phyloP scores from a whole-genome alignment of 2,797 vertebrate genomes.

The Microctenopoma steveboyesi region DNA sequence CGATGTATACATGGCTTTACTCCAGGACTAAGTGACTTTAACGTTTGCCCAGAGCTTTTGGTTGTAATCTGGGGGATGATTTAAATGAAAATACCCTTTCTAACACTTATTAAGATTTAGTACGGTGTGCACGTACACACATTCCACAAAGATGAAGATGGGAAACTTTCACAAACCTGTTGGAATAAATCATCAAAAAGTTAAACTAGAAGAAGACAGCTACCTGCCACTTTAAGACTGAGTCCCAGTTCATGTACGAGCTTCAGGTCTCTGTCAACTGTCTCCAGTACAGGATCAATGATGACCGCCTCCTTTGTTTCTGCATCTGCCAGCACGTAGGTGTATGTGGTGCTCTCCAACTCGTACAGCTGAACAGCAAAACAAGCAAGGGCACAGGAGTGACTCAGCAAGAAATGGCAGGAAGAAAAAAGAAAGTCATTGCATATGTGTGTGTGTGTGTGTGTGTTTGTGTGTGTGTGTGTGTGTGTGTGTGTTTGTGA shows the following conservation, averaged over 20 bases:
- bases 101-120: too few relatives aligned
- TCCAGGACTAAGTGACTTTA: background rate
- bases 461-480: too few relatives aligned
- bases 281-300: slow-evolving; percentile 92
- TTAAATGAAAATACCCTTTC: too few relatives aligned
- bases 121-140: background rate
- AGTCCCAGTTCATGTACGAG: too few relatives aligned
- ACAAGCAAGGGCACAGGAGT: slow-evolving; percentile 66
- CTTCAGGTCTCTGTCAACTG: slow-evolving; percentile 57
- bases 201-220: too few relatives aligned
- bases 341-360: slow-evolving; percentile 87
- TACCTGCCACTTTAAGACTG: too few relatives aligned
- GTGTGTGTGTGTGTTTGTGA: background rate
- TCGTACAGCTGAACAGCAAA: slow-evolving; percentile 82
- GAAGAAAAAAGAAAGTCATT: background rate
- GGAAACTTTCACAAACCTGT: slow-evolving; percentile 51
- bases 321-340: slow-evolving; percentile 88
- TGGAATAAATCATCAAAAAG: too few relatives aligned
- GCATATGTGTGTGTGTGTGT: background rate
- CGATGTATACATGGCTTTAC: background rate
- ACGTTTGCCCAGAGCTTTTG: too few relatives aligned
- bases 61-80: too few relatives aligned
- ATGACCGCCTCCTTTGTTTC: slow-evolving; percentile 85
- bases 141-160: slow-evolving; percentile 34
- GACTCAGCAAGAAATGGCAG: slow-evolving; percentile 21